Base-by-base conservation (phyloP, 2,797 vertebrate genomes). In the Sebastolobus altivelis region DNA sequence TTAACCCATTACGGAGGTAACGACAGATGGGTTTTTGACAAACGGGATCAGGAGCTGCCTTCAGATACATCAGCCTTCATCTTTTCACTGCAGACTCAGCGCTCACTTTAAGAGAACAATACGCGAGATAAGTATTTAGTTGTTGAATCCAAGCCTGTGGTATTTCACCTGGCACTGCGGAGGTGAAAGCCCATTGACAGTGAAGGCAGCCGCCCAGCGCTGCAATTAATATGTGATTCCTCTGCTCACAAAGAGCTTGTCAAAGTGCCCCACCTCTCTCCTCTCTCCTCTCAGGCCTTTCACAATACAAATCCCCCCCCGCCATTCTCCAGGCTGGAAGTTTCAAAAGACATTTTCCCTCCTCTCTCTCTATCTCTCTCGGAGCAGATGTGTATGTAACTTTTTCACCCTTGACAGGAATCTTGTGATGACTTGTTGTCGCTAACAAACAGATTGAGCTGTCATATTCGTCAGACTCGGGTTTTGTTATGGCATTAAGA, bases 371-470 rank as follows among this genome's bases (percentile, higher is more conserved):
- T 61, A 31, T 62, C 52, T 38, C 63, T 46, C 37, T 72, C 55
- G 18, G 54, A 54, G 92, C 95, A 95, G 89, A 95, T 94, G 95
- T 95, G 90, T 93, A 75, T 89, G 93, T 92, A 92, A 94, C 92
- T 83, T 95, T 94, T 96, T 94, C 93, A 87, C 90, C 89, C 88
- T 80, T 81, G 68, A 65, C 77, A 49, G 75, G 91, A 84, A 94
- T 87, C 97, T 68, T 97, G 96, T 92, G 94, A 92, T 72, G 95
- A 97, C 97, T 95, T 96, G 97, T 94, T 95, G 97, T 79, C 74
- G 83, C 72, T 86, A 85, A 68, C 86, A 74, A 88, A 78, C 79
- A 91, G 82, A 58, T 27, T 37, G 90, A 83, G 66, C 46, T 76
- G 84, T 89, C 83, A 86, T 80, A 78, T 78, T 74, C 78, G 80